Evolutionary conservation across 2,113 vertebrate species (phyloP).

Genomic region (Mormyrus lacerda): DNA sequence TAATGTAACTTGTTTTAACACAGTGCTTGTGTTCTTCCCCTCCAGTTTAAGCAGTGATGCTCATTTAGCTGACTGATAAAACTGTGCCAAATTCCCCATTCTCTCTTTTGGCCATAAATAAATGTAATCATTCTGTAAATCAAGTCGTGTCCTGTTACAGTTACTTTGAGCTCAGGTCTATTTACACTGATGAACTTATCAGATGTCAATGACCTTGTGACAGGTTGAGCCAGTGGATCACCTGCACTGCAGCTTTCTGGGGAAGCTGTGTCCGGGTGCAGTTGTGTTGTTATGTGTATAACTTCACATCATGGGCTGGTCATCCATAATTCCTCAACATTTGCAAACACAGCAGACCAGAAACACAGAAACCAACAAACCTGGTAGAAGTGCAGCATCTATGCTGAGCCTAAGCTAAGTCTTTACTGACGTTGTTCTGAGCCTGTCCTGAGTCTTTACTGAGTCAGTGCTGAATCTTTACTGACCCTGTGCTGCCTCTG

Average conservation of each 20-base stretch:
- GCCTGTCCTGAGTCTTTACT: background rate
- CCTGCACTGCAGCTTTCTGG: background rate
- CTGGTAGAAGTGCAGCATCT: background rate
- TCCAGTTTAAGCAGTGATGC: constrained; percentile 49
- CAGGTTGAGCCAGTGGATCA: background rate
- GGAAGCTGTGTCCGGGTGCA: background rate
- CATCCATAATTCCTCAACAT: background rate
- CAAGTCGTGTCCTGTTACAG: background rate
- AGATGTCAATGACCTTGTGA: background rate
- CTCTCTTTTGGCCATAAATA: constrained; percentile 13
- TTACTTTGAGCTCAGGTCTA: background rate
- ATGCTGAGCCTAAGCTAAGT: background rate
- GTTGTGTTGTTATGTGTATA: background rate
- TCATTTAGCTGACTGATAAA: constrained; percentile 52
- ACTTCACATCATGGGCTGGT: background rate
- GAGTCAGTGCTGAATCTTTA: background rate
- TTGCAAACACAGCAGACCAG: background rate
- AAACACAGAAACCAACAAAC: background rate
- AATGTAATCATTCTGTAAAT: background rate
- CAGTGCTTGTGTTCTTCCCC: constrained; percentile 54
- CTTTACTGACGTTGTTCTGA: background rate
- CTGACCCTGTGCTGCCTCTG: background rate
- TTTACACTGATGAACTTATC: background rate
- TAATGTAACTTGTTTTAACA: constrained; percentile 74
- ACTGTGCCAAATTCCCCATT: constrained; percentile 41